Evolutionary conservation across 2,797 vertebrate species (phyloP).

Genomic region (Alauda arvensis): DNA sequence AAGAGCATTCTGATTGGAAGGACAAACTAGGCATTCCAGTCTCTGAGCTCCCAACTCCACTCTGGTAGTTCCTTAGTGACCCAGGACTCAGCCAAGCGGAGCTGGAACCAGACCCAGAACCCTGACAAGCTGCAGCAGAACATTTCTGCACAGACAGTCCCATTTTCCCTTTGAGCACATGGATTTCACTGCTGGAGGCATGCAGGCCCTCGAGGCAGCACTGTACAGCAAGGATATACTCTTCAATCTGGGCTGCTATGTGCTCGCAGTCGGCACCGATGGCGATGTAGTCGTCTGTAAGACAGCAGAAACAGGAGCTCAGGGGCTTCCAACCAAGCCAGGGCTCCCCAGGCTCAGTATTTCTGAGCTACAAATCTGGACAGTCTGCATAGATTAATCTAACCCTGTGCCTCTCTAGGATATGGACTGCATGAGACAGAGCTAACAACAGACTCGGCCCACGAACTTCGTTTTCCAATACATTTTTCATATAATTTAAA

Average conservation of each 20-base stretch:
- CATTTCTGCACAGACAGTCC: neutral
- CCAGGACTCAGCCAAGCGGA: neutral
- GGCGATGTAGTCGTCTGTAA: constrained; percentile 82
- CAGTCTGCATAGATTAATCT: neutral
- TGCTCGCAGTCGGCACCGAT: constrained; percentile 82
- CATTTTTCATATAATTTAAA: neutral
- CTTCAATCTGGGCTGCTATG: constrained; percentile 90
- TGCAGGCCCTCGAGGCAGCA: neutral
- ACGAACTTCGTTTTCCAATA: neutral
- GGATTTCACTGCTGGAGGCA: neutral
- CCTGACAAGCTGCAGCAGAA: neutral
- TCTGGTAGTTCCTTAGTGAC: neutral
- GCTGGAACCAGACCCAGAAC: neutral
- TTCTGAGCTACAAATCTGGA: neutral
- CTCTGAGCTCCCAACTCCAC: neutral
- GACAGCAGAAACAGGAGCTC: neutral
- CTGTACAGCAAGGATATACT: constrained; percentile 87
- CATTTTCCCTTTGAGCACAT: neutral
- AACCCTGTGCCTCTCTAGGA: neutral
- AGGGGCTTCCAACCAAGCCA: neutral
- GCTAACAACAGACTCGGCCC: neutral
- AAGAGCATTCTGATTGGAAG: neutral
- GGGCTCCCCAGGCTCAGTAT: neutral
- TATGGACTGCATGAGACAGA: neutral
- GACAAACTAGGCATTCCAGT: neutral